phyloP scores from a whole-genome alignment of 2,113 vertebrate genomes.

The Tupaia tana region DNA sequence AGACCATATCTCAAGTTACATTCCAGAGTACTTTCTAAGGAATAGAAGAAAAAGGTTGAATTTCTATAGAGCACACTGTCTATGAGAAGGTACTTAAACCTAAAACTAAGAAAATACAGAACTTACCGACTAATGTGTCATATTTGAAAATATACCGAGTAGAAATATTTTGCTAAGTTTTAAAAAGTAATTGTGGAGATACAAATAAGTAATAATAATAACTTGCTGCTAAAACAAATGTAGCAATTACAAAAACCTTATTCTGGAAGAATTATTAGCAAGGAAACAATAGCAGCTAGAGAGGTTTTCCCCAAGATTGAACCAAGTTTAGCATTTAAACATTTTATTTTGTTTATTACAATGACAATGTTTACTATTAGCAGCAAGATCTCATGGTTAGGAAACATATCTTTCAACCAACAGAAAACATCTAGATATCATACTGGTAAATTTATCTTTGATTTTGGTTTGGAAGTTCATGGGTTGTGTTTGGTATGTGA shows the following conservation, averaged over 20 bases:
- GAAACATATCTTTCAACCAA: not conserved
- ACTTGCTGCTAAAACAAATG: not conserved
- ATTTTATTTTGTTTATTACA: not conserved
- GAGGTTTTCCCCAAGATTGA: not conserved
- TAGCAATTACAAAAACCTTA: not conserved
- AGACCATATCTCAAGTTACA: not conserved
- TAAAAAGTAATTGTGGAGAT: not conserved
- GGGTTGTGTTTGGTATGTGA: not conserved
- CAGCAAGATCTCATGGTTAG: not conserved
- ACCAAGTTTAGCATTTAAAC: not conserved
- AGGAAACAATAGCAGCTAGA: not conserved
- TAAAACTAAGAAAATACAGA: not conserved
- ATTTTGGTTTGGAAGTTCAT: not conserved
- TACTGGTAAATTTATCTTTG: not conserved
- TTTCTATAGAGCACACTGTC: not conserved
- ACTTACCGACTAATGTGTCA: not conserved
- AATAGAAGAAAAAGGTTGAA: not conserved
- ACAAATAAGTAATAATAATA: not conserved
- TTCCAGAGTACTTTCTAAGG: not conserved
- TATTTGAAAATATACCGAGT: not conserved
- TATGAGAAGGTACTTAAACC: not conserved
- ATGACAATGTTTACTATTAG: not conserved
- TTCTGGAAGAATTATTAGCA: not conserved
- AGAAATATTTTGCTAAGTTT: not conserved
- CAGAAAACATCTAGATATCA: not conserved